Evolutionary conservation across 2,113 vertebrate genomes (phyloP).

Genomic region (Phocoena phocoena): DNA sequence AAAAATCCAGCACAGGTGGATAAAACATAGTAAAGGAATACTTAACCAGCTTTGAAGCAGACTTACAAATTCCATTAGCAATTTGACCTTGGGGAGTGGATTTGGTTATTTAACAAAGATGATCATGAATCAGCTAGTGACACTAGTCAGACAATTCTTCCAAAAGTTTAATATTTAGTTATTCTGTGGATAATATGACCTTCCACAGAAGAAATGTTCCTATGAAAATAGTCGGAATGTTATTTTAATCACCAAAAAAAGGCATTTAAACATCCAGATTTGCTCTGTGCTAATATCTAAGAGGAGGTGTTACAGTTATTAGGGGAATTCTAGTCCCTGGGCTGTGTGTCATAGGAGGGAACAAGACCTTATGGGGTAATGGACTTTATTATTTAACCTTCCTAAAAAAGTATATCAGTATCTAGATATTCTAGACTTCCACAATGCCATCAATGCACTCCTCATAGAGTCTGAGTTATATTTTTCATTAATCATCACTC

Average conservation of each 20-base stretch:
- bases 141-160: not conserved
- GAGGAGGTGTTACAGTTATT: not conserved
- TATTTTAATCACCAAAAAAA: not conserved
- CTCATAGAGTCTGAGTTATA: conserved; percentile 76
- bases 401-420: conserved; percentile 62
- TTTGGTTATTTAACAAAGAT: conserved; percentile 36
- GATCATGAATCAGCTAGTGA: conserved; percentile 24
- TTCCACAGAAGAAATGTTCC: not conserved
- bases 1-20: not conserved
- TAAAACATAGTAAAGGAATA: not conserved
- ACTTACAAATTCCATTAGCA: not conserved
- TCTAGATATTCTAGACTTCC: conserved; percentile 69
- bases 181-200: not conserved
- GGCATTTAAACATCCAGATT: conserved; percentile 12
- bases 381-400: conserved; percentile 1
- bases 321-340: not conserved
- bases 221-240: conserved; percentile 20
- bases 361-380: not conserved
- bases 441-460: conserved; percentile 70
- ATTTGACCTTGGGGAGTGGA: not conserved
- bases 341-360: not conserved
- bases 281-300: not conserved
- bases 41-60: not conserved
- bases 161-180: conserved; percentile 23
- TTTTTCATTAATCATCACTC: conserved; percentile 81